Conservation (phyloP, 2,888 invertebrate genomes). For the Steromphala cineraria region DNA sequence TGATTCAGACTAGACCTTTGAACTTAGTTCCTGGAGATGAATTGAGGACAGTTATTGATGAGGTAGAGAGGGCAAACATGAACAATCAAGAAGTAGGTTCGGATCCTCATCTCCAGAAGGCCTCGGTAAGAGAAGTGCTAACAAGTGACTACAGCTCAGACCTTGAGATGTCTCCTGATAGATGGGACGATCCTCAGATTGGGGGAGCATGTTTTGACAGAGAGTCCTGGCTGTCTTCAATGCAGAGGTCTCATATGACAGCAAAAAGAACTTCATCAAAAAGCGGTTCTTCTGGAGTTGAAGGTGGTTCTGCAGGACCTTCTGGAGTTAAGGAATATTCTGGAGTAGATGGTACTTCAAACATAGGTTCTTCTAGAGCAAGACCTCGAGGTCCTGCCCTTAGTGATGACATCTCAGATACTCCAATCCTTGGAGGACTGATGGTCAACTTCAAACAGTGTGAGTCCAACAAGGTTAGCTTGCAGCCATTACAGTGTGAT, state of each 20-base stretch:
- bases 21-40: neutral
- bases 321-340: neutral
- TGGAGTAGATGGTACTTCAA: no score
- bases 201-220: neutral
- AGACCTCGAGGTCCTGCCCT: neutral
- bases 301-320: no score
- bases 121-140: conserved; percentile 2
- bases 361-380: neutral
- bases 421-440: conserved; percentile 7
- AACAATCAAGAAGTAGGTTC: neutral
- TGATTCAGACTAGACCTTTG: neutral
- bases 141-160: conserved; percentile 30
- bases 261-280: neutral
- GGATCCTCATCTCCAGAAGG: neutral
- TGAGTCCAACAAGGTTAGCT: neutral
- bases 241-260: neutral
- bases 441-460: neutral
- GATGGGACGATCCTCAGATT: neutral
- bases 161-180: conserved; percentile 14
- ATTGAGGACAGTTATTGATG: neutral
- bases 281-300: no score
- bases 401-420: neutral
- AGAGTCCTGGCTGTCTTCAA: neutral
- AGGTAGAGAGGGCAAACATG: neutral
- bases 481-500: conserved; percentile 41